These are phyloP conservation scores for Microcaecilia unicolor DNA, from an alignment of 2,797 vertebrate species.

Conservation along the genomic window DNA sequence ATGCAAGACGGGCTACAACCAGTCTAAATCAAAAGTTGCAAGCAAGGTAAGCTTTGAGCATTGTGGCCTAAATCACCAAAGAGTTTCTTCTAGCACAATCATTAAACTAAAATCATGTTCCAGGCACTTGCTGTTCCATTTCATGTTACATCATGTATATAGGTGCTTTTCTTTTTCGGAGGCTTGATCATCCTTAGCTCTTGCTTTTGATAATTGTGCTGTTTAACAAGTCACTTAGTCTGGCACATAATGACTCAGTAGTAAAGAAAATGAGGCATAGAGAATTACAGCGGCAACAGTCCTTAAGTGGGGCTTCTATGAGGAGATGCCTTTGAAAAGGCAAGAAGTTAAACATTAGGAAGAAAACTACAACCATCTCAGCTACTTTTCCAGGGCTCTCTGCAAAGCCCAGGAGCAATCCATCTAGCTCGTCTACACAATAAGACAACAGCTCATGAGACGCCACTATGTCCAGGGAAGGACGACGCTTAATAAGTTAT, in stretches of 20 bases:
- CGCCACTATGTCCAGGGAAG: too few relatives aligned
- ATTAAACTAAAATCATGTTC: too few relatives aligned
- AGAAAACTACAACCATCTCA: constrained; percentile 31
- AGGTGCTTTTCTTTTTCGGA: constrained; percentile 6
- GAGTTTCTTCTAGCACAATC: too few relatives aligned
- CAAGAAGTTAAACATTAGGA: constrained; percentile 53
- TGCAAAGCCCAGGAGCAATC: constrained; percentile 43
- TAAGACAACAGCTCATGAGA: too few relatives aligned
- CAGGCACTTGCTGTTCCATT: too few relatives aligned
- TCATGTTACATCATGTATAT: not conserved
- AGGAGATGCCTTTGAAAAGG: constrained; percentile 43
- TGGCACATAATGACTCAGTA: constrained; percentile 23
- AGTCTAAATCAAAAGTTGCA: too few relatives aligned
- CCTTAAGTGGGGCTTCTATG: constrained; percentile 40
- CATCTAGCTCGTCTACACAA: too few relatives aligned
- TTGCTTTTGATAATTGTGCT: constrained; percentile 22
- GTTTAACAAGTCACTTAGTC: constrained; percentile 31
- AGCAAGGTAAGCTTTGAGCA: too few relatives aligned
- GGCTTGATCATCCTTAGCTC: constrained; percentile 31
- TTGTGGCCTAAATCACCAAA: too few relatives aligned
- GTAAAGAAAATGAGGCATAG: constrained; percentile 27
- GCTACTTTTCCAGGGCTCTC: constrained; percentile 26
- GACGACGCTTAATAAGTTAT: too few relatives aligned
- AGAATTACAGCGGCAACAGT: constrained; percentile 47
- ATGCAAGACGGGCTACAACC: too few relatives aligned